Conservation (phyloP, 2,888 invertebrate genomes). For the Therioaphis trifolii region DNA sequence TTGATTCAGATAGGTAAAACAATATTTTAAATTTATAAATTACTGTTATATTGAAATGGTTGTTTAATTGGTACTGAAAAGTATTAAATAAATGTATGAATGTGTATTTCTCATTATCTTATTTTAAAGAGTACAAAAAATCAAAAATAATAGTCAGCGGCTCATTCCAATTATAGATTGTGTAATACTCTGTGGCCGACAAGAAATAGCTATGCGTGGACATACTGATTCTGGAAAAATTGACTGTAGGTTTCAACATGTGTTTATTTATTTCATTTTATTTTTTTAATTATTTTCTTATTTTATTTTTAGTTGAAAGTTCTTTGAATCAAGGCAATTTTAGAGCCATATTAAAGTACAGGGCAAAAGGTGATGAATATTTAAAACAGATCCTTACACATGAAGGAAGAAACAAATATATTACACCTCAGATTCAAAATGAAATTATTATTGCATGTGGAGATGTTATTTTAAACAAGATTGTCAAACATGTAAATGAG, state of each 20-base stretch:
- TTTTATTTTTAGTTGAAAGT: no score
- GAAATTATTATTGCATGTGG: background rate
- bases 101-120: constrained; percentile 1
- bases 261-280: no score
- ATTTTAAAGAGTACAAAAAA: background rate
- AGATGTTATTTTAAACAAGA: background rate
- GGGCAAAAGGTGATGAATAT: background rate
- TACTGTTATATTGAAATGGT: background rate
- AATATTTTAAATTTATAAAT: background rate
- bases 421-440: background rate
- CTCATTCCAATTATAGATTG: background rate
- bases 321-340: no score
- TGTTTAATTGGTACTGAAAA: background rate
- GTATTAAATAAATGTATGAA: background rate
- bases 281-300: no score
- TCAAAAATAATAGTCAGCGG: no score
- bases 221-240: constrained; percentile 10
- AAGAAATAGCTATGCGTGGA: background rate
- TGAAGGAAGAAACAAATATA: no score
- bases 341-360: no score
- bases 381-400: background rate
- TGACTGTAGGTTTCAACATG: no score
- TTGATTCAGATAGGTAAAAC: constrained; percentile 10
- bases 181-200: constrained; percentile 3
- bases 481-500: background rate